phyloP scores from a whole-genome alignment of 2,113 vertebrate species.

The Prunella fulvescens region DNA sequence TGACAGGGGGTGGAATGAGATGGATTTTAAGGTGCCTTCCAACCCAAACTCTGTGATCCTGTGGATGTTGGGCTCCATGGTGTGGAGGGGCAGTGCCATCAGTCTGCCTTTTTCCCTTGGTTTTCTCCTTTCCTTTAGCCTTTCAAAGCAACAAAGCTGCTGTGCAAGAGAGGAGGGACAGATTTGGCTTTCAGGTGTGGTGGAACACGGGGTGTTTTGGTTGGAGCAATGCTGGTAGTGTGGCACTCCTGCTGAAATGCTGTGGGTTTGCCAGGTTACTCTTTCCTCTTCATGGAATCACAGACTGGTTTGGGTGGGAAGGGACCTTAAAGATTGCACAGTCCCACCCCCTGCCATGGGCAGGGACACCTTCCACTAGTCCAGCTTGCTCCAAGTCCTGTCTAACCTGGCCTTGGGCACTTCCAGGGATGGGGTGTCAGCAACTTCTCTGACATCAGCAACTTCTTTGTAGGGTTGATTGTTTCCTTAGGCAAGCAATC shows the following conservation, averaged over 20 bases:
- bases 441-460: background rate
- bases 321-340: background rate
- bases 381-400: background rate
- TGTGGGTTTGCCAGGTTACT: background rate
- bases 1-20: fast-evolving
- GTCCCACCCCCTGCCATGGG: background rate
- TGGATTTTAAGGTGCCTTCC: background rate
- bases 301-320: background rate
- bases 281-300: background rate
- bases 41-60: background rate
- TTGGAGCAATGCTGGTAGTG: background rate
- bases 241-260: background rate
- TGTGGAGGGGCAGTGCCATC: fast-evolving
- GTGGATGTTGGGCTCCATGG: fast-evolving
- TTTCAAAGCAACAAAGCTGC: background rate
- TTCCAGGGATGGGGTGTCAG: background rate
- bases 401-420: background rate
- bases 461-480: background rate
- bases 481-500: background rate
- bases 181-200: background rate
- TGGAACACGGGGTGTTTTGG: background rate
- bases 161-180: background rate
- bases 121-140: background rate
- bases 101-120: background rate
- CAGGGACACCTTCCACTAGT: background rate